Base-by-base conservation (phyloP, 2,888 invertebrate genomes). In the Xestobium rufovillosum region DNA sequence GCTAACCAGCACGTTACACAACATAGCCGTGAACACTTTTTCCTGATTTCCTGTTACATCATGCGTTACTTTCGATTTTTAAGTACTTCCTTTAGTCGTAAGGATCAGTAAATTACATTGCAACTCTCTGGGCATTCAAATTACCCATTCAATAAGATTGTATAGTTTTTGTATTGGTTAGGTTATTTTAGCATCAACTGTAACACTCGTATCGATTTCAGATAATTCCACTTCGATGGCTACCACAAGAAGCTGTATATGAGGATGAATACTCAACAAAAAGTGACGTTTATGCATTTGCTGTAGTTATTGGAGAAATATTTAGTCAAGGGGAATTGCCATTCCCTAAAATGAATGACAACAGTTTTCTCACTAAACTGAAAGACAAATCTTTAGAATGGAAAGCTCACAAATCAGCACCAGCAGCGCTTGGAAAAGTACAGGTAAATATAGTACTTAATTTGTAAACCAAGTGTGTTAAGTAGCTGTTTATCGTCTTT, bases 261-360 rank as follows among this genome's bases (percentile, higher is more conserved):
- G 92, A 94, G 53, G 88, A 88, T 39, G 91, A 92, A 44, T 91
- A 80, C 62, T 90, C 92, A 9, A 85, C 86, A 27, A 92, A 92
- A 61, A 90, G 90, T 54, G 95, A 95, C 64, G 85, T 91, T 0
- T 95, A 90, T 68, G 83, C 92, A 49, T 94, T 83, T 59, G 91
- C 85, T 1, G 87, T 85, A 12, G 76, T 91, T 9, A 74, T 88
- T 13, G 92, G 90, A 90, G 95, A 95, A 68, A 79, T 94, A 45
- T 83, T 86, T 61, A 76, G 78, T 47, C 78, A 83, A 57, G 86
- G 82, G 9, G 82, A 83, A 49, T 58, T 86, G 49, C 88, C 88
- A 0, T 81, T 85, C 56, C 74, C 76, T 9, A 81, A 82, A 50
- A 63, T 82, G 48, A 80, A 80, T 49, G 87, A 90, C 57, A 84